phyloP scores from a whole-genome alignment of 2,113 vertebrate genomes.

The Catharus minimus region DNA sequence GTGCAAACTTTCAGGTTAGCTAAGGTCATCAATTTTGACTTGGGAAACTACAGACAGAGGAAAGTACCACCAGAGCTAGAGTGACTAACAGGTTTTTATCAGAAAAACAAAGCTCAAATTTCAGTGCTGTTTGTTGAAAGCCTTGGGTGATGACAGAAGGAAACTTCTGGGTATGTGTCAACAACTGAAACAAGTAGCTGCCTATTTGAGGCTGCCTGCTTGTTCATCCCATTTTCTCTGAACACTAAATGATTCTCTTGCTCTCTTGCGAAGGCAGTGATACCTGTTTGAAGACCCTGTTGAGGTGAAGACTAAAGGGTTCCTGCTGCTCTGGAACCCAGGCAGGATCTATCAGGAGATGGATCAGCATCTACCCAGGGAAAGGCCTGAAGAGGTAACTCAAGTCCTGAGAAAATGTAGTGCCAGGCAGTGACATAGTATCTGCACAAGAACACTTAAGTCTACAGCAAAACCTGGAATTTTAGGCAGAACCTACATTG shows the following conservation, averaged over 20 bases:
- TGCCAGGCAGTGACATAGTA: neutral
- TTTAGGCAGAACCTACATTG: neutral
- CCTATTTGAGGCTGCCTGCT: neutral
- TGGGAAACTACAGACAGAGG: neutral
- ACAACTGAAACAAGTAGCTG: conserved; percentile 3
- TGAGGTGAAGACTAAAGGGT: neutral
- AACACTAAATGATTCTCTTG: neutral
- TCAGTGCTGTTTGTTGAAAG: neutral
- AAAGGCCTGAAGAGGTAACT: neutral
- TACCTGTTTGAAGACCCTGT: neutral
- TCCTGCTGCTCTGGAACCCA: neutral
- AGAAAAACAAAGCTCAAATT: conserved; percentile 6
- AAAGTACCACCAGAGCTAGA: neutral
- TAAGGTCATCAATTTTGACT: neutral
- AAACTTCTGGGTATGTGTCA: neutral
- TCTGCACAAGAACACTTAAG: neutral
- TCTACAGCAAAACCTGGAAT: neutral
- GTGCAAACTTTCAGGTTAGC: neutral
- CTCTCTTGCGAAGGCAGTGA: neutral
- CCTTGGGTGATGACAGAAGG: neutral
- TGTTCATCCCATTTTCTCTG: neutral
- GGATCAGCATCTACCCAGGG: neutral
- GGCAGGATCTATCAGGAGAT: neutral
- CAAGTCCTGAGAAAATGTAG: neutral
- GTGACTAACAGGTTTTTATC: conserved; percentile 20